Evolutionary conservation across 92 coral and sea anemone genomes (phyloP).

Genomic region (Bergia sp.): DNA sequence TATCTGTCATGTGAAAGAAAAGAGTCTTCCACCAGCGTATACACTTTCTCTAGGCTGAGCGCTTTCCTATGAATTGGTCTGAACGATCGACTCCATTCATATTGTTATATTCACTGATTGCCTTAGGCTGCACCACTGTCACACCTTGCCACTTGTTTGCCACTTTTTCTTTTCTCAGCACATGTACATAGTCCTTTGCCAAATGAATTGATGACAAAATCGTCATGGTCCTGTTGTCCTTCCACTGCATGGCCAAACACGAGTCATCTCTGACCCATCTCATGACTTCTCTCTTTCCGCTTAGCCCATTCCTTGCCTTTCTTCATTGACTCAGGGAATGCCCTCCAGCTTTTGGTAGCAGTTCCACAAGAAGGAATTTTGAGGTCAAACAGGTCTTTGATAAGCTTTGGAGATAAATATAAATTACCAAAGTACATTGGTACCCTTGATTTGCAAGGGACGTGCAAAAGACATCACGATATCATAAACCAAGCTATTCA

Average conservation of each 20-base stretch:
- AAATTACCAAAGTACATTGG: slow-evolving; percentile 69
- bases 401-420: slow-evolving; percentile 34
- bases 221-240: not conserved
- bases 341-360: slow-evolving; percentile 50
- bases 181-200: not conserved
- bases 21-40: too few relatives aligned
- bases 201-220: not conserved
- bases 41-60: too few relatives aligned
- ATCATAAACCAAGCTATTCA: too few relatives aligned
- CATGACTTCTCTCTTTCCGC: slow-evolving; percentile 44
- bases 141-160: too few relatives aligned
- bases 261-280: slow-evolving; percentile 58
- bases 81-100: too few relatives aligned
- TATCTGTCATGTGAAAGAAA: too few relatives aligned
- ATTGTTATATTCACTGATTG: too few relatives aligned
- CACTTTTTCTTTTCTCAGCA: too few relatives aligned
- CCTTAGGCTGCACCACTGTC: too few relatives aligned
- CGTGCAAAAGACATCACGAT: slow-evolving; percentile 36
- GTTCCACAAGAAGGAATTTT: slow-evolving; percentile 65
- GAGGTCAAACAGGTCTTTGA: slow-evolving; percentile 53
- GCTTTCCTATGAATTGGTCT: too few relatives aligned
- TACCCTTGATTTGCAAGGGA: slow-evolving; percentile 64
- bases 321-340: slow-evolving; percentile 60
- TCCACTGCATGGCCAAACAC: slow-evolving; percentile 62
- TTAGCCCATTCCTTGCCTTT: slow-evolving; percentile 52